phyloP scores from a whole-genome alignment of 2,113 vertebrate species.

The Brachionichthys hirsutus region DNA sequence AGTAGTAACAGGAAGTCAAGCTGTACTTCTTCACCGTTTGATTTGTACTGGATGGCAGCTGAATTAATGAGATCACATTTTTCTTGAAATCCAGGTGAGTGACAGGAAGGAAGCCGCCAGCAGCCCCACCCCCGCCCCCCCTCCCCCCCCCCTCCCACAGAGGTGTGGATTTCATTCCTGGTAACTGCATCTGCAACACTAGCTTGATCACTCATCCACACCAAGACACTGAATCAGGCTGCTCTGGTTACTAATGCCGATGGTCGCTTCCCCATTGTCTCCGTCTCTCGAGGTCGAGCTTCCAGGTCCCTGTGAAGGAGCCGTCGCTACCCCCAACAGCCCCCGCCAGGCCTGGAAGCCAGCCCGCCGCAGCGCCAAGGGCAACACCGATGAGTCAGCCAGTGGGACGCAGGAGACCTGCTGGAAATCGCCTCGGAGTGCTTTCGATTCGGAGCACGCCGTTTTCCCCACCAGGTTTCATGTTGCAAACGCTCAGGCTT shows the following conservation, averaged over 20 bases:
- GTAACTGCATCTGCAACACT: conserved; percentile 47
- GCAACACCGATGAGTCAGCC: not conserved
- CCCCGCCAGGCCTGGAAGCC: not conserved
- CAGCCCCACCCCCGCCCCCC: conserved; percentile 8
- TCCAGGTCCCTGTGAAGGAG: conserved; percentile 28
- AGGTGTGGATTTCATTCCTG: conserved; percentile 66
- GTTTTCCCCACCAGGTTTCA: not conserved
- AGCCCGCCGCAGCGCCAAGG: not conserved
- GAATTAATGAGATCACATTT: conserved; percentile 32
- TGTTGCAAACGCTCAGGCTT: no score
- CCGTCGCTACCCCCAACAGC: not conserved
- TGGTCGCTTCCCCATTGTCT: conserved; percentile 49
- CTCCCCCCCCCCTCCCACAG: conserved; percentile 23
- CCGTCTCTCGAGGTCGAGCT: conserved; percentile 36
- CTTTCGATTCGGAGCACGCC: not conserved
- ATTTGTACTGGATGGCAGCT: not conserved
- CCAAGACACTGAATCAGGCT: conserved; percentile 71
- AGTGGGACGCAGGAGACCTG: not conserved
- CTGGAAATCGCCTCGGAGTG: not conserved
- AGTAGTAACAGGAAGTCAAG: no score
- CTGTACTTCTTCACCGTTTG: not conserved
- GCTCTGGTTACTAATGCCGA: conserved; percentile 70
- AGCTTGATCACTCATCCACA: conserved; percentile 56
- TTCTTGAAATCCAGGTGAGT: conserved; percentile 41
- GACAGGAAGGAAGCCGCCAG: conserved; percentile 44